These are phyloP conservation scores for Tenualosa ilisha DNA, from an alignment of 2,797 vertebrate species.

Conservation along the genomic window DNA sequence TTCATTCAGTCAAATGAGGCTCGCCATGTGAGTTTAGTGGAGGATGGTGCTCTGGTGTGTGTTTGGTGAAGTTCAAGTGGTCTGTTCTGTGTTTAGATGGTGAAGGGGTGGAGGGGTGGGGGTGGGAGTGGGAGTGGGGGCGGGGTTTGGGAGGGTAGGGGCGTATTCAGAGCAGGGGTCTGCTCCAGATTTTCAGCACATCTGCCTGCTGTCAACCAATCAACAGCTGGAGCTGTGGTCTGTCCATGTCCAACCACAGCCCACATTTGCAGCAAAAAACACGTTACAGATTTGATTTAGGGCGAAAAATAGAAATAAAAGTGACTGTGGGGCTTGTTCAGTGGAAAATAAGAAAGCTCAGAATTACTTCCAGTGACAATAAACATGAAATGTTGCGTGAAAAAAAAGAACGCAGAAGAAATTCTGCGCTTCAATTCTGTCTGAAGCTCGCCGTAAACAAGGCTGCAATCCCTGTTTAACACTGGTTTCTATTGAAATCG, in stretches of 20 bases:
- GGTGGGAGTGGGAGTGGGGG: not conserved
- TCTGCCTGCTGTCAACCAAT: slow-evolving; percentile 20
- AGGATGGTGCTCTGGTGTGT: not conserved
- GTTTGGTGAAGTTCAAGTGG: slow-evolving; percentile 19
- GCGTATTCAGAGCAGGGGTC: not conserved
- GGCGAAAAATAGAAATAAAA: slow-evolving; percentile 28
- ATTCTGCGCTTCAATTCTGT: not conserved
- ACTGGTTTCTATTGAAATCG: not conserved
- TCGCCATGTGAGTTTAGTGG: too few relatives aligned
- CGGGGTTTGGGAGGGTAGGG: not conserved
- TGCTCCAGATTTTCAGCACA: slow-evolving; percentile 13
- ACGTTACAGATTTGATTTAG: slow-evolving; percentile 30
- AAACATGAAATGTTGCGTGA: not conserved
- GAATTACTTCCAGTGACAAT: not conserved
- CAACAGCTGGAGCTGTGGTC: slow-evolving; percentile 21
- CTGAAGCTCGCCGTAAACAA: not conserved
- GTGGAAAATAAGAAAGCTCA: slow-evolving; percentile 29
- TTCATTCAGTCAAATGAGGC: too few relatives aligned
- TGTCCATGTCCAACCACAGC: slow-evolving; percentile 27
- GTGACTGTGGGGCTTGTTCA: slow-evolving; percentile 8
- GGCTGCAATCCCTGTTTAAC: not conserved
- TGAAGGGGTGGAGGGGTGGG: not conserved
- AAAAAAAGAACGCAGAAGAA: not conserved
- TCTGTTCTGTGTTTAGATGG: slow-evolving; percentile 14
- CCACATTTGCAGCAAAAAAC: slow-evolving; percentile 40